Evolutionary conservation across 2,797 vertebrate species (phyloP), one percentile per base, ranked within the genome.

Genomic region (Ammospiza maritima): DNA sequence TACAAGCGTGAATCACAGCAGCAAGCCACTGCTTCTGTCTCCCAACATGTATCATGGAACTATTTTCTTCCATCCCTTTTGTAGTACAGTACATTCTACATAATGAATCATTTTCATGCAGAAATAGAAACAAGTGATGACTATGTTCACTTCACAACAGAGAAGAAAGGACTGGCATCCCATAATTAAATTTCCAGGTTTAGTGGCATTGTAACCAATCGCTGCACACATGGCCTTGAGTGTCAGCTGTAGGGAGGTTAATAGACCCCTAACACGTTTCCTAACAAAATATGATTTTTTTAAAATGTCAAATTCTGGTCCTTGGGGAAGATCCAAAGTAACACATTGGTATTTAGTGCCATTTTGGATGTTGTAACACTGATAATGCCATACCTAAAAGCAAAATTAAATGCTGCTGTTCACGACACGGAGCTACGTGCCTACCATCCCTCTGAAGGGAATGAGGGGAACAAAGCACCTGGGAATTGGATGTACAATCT

Each of bases 11-110:
- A 98, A 92, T 97, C 95, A 96, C 65, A 88, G 92, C 87, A 91
- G 85, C 56, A 74, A 93, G 94, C 92, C 95, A 40, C 83, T 88
- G 93, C 88, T 94, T 96, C 96, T 94, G 90, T 81, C 93, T 95
- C 84, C 70, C 90, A 94, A 94, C 69, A 94, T 94, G 94, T 89
- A 96, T 77, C 88, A 88, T 64, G 69, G 85, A 95, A 95, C 80
- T 94, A 85, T 91, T 96, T 93, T 95, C 95, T 94, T 94, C 89
- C 73, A 82, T 91, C 91, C 82, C 81, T 90, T 90, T 94, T 93
- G 94, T 96, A 95, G 93, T 91, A 96, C 93, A 96, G 88, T 77
- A 90, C 94, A 91, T 96, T 97, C 95, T 86, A 96, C 87, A 84
- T 27, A 71, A 84, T 96, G 93, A 97, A 93, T 96, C 91, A 96